Percentiles rank a stretch among this genome's conserved stretches.
Evolutionary conservation across 2,888 invertebrate species (phyloP).

Genomic region (Drosophila meridionalis): DNA sequence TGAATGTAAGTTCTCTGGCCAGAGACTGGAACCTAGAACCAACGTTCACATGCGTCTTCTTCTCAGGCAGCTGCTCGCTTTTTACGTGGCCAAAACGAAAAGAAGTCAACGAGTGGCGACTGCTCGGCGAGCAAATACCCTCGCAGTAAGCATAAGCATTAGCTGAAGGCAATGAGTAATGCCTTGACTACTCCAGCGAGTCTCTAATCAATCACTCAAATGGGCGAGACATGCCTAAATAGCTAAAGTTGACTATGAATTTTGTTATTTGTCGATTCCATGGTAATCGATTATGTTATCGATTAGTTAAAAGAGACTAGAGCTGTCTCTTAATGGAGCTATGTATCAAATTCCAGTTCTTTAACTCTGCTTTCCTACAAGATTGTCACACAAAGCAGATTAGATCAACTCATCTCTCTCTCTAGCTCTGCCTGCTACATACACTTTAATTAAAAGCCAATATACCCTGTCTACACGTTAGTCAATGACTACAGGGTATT

Average conservation of each 20-base stretch:
- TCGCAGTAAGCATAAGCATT: not conserved
- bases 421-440: not conserved
- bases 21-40: conserved; percentile 16
- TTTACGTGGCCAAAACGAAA: conserved; percentile 17
- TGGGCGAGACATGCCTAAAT: no score
- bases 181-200: no score
- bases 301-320: not conserved
- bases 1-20: not conserved
- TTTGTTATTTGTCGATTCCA: not conserved
- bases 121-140: not conserved
- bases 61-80: conserved; percentile 23
- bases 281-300: not conserved
- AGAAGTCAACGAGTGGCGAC: no score
- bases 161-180: no score
- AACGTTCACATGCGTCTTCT: conserved; percentile 33
- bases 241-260: no score
- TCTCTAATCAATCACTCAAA: no score
- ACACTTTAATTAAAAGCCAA: not conserved
- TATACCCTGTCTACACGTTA: not conserved
- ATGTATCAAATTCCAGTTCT: no score
- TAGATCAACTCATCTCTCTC: no score
- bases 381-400: no score
- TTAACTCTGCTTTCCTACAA: no score
- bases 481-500: not conserved
- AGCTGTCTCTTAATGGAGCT: no score